Evolutionary conservation across 1,140 invertebrate species (phyloP).

Genomic region (Drosophila ercepeae): DNA sequence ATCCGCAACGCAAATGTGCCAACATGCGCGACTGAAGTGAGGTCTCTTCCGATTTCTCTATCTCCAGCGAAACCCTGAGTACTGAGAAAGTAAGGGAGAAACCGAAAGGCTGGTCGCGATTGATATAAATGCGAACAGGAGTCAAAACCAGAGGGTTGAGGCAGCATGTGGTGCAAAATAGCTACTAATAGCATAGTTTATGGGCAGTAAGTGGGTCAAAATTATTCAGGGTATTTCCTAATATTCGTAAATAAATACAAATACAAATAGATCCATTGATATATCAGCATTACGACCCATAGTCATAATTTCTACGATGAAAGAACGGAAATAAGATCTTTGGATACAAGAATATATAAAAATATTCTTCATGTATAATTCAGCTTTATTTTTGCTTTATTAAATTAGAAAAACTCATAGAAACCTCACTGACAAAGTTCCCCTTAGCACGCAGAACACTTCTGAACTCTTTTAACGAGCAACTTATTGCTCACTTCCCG

Average conservation of each 20-base stretch:
- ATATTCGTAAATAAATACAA: background rate
- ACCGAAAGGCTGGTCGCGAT: slow-evolving; percentile 13
- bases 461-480: background rate
- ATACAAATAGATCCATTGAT: slow-evolving; percentile 5
- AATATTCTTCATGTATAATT: background rate
- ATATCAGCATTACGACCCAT: slow-evolving; percentile 1
- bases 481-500: slow-evolving; percentile 27
- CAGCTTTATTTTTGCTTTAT: background rate
- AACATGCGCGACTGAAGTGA: slow-evolving; percentile 81
- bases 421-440: background rate
- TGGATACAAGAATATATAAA: background rate
- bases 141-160: slow-evolving; percentile 13
- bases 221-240: slow-evolving; percentile 39
- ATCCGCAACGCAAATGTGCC: slow-evolving; percentile 83
- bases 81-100: slow-evolving; percentile 22
- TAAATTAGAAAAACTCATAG: background rate
- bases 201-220: slow-evolving; percentile 66
- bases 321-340: background rate
- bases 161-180: slow-evolving; percentile 12
- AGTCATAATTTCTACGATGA: background rate
- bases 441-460: background rate
- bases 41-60: slow-evolving; percentile 29
- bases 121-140: slow-evolving; percentile 35
- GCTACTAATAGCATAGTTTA: slow-evolving; percentile 66
- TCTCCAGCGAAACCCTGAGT: background rate